Percentiles rank a stretch among this genome's conserved stretches.
phyloP scores from a whole-genome alignment of 1,140 invertebrate species.

The Panagrolaimus sp. region DNA sequence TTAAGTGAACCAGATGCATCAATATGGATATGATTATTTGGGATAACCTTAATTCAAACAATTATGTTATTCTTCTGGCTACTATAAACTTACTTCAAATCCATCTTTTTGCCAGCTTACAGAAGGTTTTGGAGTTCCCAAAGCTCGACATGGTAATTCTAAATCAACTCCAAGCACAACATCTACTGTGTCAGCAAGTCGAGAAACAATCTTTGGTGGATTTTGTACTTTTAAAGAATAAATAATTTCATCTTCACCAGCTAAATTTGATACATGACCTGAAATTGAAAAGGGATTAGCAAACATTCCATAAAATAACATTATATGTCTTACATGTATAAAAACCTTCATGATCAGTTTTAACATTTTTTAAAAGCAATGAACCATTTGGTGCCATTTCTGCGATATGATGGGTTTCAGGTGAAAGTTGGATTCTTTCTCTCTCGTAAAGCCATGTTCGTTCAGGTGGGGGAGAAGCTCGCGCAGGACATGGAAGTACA shows the following conservation, averaged over 20 bases:
- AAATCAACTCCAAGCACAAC: conserved; percentile 34
- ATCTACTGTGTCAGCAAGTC: conserved; percentile 33
- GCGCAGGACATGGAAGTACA: conserved; percentile 42
- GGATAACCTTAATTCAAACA: not conserved
- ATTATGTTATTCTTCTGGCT: too few relatives aligned
- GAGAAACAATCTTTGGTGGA: conserved; percentile 46
- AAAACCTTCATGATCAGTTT: conserved; percentile 38
- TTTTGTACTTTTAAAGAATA: conserved; percentile 33
- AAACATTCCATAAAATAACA: too few relatives aligned
- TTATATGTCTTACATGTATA: too few relatives aligned
- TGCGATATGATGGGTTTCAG: conserved; percentile 13
- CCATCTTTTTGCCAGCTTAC: conserved; percentile 59
- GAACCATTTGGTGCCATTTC: conserved; percentile 35
- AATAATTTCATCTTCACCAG: conserved; percentile 41
- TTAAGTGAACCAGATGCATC: conserved; percentile 4
- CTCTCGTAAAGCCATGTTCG: conserved; percentile 51
- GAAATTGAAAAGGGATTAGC: too few relatives aligned
- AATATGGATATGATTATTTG: conserved; percentile 6
- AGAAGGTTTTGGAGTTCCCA: conserved; percentile 61
- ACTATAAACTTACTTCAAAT: conserved; percentile 16
- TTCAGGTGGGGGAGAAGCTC: conserved; percentile 46
- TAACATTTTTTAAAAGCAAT: conserved; percentile 35
- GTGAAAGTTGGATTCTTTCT: conserved; percentile 7
- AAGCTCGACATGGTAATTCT: conserved; percentile 59
- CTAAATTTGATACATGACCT: conserved; percentile 48